Conservation (phyloP, 1,140 invertebrate species). For the Episyrphus balteatus region DNA sequence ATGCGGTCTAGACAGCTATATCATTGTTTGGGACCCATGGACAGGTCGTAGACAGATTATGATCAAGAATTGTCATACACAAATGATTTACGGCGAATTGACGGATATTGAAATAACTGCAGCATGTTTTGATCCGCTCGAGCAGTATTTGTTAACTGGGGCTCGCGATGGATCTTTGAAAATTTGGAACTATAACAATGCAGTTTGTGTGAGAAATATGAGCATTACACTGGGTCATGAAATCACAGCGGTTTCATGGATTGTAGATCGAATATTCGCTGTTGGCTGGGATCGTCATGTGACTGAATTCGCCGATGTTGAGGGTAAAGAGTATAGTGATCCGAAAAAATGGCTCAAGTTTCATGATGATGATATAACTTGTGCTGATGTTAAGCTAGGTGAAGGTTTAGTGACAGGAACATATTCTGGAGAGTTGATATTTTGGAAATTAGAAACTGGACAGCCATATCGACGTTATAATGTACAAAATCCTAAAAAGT, state of each 20-base stretch:
- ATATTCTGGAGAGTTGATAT: slow-evolving; percentile 63
- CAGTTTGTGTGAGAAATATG: slow-evolving; percentile 53
- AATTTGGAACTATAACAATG: slow-evolving; percentile 72
- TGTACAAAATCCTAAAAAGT: slow-evolving; percentile 37
- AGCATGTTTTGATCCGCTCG: slow-evolving; percentile 57
- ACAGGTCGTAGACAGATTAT: slow-evolving; percentile 47
- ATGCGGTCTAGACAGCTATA: slow-evolving; percentile 56
- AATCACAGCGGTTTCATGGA: slow-evolving; percentile 48
- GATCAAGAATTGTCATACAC: slow-evolving; percentile 52
- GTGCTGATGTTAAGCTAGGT: slow-evolving; percentile 46
- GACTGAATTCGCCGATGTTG: slow-evolving; percentile 55
- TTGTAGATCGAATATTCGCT: slow-evolving; percentile 50
- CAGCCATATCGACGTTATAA: slow-evolving; percentile 48
- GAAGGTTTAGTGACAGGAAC: slow-evolving; percentile 54
- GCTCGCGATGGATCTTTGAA: slow-evolving; percentile 55
- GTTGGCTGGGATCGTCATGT: slow-evolving; percentile 59
- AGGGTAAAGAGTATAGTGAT: slow-evolving; percentile 37
- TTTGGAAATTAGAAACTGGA: slow-evolving; percentile 65
- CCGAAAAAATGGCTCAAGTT: slow-evolving; percentile 51
- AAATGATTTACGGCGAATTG: slow-evolving; percentile 45
- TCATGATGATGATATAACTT: slow-evolving; percentile 64
- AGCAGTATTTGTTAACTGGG: slow-evolving; percentile 57
- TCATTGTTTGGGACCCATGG: slow-evolving; percentile 61
- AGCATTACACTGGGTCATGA: slow-evolving; percentile 46
- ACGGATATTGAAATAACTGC: slow-evolving; percentile 61